Percentiles rank a stretch among this genome's conserved stretches.
These are phyloP conservation scores for Rhopalosiphum nymphaeae DNA, from an alignment of 2,888 invertebrate genomes.

Conservation along the genomic window DNA sequence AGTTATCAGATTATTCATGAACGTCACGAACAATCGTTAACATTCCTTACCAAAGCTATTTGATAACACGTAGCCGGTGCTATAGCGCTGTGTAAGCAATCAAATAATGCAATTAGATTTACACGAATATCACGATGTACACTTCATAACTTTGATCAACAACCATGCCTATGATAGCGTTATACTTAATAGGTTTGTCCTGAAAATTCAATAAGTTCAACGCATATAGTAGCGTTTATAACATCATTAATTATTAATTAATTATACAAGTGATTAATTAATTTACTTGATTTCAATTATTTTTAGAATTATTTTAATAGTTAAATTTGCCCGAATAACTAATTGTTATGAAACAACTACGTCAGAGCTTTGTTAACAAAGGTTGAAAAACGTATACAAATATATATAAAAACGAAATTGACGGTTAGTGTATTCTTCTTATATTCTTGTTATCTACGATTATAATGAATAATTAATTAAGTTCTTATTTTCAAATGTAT, in stretches of 20 bases:
- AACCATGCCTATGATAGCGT: neutral
- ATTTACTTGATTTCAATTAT: neutral
- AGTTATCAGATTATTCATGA: conserved; percentile 42
- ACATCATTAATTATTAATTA: neutral
- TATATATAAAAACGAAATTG: neutral
- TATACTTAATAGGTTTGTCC: neutral
- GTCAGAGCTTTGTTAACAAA: neutral
- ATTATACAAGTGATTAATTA: neutral
- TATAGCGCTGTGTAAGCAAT: neutral
- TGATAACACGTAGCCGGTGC: neutral
- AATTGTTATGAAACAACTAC: neutral
- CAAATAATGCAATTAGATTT: neutral
- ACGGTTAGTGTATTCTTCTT: neutral
- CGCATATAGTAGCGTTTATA: neutral
- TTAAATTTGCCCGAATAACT: neutral
- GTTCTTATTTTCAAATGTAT: neutral
- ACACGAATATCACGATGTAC: neutral
- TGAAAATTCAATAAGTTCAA: neutral
- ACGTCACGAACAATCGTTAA: conserved; percentile 35
- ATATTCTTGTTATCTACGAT: neutral
- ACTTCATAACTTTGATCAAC: conserved; percentile 17
- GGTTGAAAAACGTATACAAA: neutral
- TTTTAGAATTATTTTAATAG: neutral
- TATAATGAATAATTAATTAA: neutral
- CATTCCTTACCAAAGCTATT: conserved; percentile 6